Percentiles rank a stretch among this genome's conserved stretches.
Evolutionary conservation across 2,113 vertebrate genomes (phyloP).

Genomic region (Peromyscus leucopus): DNA sequence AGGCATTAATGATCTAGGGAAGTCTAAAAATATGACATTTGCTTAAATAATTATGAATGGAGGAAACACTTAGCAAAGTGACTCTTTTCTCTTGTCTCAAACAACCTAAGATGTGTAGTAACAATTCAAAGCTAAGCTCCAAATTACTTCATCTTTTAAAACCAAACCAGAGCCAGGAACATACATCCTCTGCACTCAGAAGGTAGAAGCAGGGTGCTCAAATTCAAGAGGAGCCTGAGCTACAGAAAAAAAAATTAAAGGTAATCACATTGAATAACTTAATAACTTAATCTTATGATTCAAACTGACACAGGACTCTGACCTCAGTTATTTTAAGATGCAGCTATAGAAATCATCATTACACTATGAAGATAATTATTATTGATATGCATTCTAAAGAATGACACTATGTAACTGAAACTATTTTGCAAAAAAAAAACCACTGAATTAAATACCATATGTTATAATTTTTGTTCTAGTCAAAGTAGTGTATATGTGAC

Average conservation of each 20-base stretch:
- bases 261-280: background rate
- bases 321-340: background rate
- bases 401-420: background rate
- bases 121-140: constrained; percentile 58
- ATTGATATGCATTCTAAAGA: background rate
- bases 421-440: background rate
- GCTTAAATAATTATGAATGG: background rate
- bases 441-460: background rate
- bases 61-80: background rate
- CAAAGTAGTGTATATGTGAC: background rate
- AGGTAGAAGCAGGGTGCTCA: background rate
- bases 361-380: background rate
- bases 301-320: background rate
- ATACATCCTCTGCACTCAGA: background rate
- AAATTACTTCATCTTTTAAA: constrained; percentile 71
- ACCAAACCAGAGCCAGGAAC: constrained; percentile 28
- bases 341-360: background rate
- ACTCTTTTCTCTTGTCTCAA: background rate
- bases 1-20: background rate
- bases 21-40: background rate
- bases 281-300: constrained; percentile 63
- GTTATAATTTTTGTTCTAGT: background rate
- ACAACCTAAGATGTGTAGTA: background rate
- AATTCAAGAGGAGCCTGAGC: background rate
- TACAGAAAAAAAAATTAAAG: background rate